Percentiles rank a stretch among this genome's conserved stretches.
These are phyloP conservation scores for Neoscelio sp. DNA, from an alignment of 2,888 invertebrate genomes.

Conservation along the genomic window DNA sequence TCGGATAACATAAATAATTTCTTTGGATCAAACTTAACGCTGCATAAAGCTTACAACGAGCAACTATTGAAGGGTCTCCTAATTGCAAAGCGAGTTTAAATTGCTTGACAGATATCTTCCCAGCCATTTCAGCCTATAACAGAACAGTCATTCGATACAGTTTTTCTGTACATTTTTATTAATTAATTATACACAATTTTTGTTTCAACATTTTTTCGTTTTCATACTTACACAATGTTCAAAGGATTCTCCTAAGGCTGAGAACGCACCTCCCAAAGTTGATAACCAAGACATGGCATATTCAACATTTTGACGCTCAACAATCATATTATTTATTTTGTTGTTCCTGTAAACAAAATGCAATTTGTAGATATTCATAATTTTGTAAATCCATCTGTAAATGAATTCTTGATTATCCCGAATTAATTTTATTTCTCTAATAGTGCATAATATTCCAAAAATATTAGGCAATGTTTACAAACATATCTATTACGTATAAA, in stretches of 20 bases:
- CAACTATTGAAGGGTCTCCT: constrained; percentile 91
- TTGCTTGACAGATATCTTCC: constrained; percentile 93
- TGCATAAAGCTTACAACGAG: constrained; percentile 93
- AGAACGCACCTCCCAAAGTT: constrained; percentile 98
- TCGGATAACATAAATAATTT: constrained; percentile 87
- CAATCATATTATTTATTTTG: constrained; percentile 83
- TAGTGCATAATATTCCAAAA: too few relatives aligned
- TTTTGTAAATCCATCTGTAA: too few relatives aligned
- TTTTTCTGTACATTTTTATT: too few relatives aligned
- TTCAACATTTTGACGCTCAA: constrained; percentile 91
- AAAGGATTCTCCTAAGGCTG: constrained; percentile 96
- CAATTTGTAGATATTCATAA: too few relatives aligned
- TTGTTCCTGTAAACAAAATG: constrained; percentile 83
- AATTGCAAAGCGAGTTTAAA: constrained; percentile 91
- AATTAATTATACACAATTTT: too few relatives aligned
- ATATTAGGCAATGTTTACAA: too few relatives aligned
- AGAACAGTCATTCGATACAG: too few relatives aligned
- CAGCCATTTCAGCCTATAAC: constrained; percentile 92
- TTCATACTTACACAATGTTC: constrained; percentile 86
- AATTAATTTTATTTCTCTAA: too few relatives aligned
- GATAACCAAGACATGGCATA: constrained; percentile 97
- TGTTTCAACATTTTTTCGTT: too few relatives aligned
- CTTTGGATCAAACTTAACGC: constrained; percentile 95
- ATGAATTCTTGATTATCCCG: too few relatives aligned
- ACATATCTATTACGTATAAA: too few relatives aligned